Evolutionary conservation across 1,140 invertebrate species (phyloP).

Genomic region (Aphelenchoides fujianensis): DNA sequence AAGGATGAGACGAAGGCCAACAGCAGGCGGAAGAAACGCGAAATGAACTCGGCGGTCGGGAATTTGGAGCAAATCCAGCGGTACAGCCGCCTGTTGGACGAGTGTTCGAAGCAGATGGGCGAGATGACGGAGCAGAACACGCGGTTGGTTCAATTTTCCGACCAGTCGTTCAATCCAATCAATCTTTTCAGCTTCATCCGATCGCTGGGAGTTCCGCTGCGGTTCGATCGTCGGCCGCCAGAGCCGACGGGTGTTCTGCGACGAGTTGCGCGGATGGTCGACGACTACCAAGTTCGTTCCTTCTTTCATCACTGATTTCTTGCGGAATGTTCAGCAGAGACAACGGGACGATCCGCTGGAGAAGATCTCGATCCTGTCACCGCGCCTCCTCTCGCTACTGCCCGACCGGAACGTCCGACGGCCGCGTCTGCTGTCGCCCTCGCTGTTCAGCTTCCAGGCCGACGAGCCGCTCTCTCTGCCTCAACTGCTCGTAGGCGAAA

Average conservation of each 20-base stretch:
- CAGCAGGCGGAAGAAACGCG: neutral
- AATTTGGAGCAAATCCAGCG: neutral
- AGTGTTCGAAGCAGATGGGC: neutral
- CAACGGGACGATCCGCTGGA: neutral
- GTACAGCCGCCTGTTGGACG: neutral
- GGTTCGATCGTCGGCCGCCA: neutral
- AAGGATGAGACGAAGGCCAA: no score
- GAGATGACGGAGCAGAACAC: neutral
- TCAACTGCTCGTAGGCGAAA: neutral
- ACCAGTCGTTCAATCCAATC: neutral
- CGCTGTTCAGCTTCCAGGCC: slow-evolving; percentile 14
- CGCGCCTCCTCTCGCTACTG: neutral
- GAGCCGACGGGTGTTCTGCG: neutral
- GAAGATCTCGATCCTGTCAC: slow-evolving; percentile 6
- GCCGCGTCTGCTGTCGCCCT: slow-evolving; percentile 10
- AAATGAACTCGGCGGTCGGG: neutral
- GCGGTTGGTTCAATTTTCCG: neutral
- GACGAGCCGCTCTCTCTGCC: neutral
- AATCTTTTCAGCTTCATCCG: neutral
- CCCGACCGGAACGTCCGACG: neutral
- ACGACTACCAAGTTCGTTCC: neutral
- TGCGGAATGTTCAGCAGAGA: no score
- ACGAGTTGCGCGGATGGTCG: neutral
- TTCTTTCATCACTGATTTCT: no score
- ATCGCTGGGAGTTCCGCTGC: neutral